Evolutionary conservation across 2,888 invertebrate genomes (phyloP), one percentile per base, ranked within the genome.

Genomic region (Tinea pellionella): DNA sequence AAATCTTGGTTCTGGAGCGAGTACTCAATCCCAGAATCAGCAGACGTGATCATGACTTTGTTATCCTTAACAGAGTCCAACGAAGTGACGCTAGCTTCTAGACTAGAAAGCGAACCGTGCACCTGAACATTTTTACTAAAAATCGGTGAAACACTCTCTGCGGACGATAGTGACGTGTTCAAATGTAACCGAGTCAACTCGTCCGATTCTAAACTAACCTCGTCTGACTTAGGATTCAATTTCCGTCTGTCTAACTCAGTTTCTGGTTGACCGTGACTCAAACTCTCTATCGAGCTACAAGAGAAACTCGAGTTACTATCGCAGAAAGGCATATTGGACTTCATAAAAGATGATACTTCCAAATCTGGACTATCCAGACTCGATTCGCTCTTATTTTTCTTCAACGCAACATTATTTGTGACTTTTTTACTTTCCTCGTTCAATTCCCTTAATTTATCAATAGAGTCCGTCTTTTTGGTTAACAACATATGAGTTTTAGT

Each of bases 311-410:
- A 86, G 64, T 77, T 85, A 62, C 86, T 87, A 60, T 88, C 88
- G 61, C 80, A 78, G 63, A 82, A 84, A 2, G 82, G 79, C 65
- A 83, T 84, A 37, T 73, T 74, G 61, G 80, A 83, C 63, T 81
- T 78, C 84, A 88, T 88, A 3, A 88, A 68, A 63, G 86, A 76
- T 42, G 87, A 88, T 0, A 88, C 88, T 70, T 88, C 88, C 63
- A 88, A 65, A 65, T 89, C 88, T 0, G 88, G 87, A 66, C 88
- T 88, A 60, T 89, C 88, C n/a, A 88, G 67, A 66, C 86, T 88
- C 12, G 88, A 87, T 66, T 88, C 88, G 61, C 86, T 88, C 64
- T 83, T 86, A 68, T 88, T 86, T 63, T 88, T 88, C 75, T 88
- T 87, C 72, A 88, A 77, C 63, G 82, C 76, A 72, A 85, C 70